Evolutionary conservation across 2,888 invertebrate species (phyloP).

Genomic region (Agrotis ipsilon): DNA sequence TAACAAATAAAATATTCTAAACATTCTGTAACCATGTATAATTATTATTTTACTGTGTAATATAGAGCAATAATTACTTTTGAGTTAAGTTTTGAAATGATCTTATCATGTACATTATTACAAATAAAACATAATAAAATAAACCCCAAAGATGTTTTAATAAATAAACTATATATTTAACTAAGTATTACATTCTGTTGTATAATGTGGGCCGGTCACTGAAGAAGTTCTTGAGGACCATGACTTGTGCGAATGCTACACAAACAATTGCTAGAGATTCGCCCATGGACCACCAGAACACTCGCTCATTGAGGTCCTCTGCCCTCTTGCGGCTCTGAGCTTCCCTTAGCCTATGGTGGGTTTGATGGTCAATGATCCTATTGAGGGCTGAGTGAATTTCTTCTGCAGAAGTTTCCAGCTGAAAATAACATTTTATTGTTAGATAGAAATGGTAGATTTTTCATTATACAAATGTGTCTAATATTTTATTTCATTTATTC

Average conservation of each 20-base stretch:
- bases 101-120: conserved; percentile 48
- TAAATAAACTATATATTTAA: conserved; percentile 81
- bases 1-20: conserved; percentile 16
- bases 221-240: conserved; percentile 98
- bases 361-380: conserved; percentile 98
- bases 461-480: too few species aligned
- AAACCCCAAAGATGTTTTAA: conserved; percentile 79
- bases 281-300: conserved; percentile 97
- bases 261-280: conserved; percentile 96
- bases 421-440: conserved; percentile 73
- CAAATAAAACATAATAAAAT: conserved; percentile 65
- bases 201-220: conserved; percentile 88
- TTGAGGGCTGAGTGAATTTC: conserved; percentile 97
- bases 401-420: conserved; percentile 98
- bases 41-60: conserved; percentile 32
- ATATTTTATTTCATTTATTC: too few species aligned
- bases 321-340: conserved; percentile 98
- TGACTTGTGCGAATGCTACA: conserved; percentile 97
- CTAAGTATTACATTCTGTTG: conserved; percentile 84
- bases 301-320: conserved; percentile 98
- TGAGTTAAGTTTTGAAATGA: conserved; percentile 37
- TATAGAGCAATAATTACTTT: conserved; percentile 21
- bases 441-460: too few species aligned
- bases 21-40: conserved; percentile 28
- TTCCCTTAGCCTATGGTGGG: conserved; percentile 98